Conservation (phyloP, 2,113 vertebrate species). For the Holacanthus passer region DNA sequence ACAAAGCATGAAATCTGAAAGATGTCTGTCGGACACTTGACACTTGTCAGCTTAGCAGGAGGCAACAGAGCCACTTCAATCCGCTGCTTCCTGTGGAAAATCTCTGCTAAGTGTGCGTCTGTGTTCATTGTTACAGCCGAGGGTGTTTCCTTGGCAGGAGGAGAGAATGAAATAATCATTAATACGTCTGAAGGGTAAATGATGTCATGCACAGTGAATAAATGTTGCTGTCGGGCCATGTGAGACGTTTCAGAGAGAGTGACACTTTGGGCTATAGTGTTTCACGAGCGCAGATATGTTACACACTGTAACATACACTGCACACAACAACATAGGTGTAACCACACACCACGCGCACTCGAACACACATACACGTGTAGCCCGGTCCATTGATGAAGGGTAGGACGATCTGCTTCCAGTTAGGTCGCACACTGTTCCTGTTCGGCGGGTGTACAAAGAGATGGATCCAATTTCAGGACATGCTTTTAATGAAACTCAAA, state of each 20-base stretch:
- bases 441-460: constrained; percentile 72
- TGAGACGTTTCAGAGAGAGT: constrained; percentile 38
- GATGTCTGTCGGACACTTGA: constrained; percentile 34
- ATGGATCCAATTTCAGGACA: constrained; percentile 81
- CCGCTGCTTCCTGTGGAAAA: constrained; percentile 71
- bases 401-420: constrained; percentile 82
- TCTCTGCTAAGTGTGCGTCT: constrained; percentile 46
- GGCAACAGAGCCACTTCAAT: constrained; percentile 12
- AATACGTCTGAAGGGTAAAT: constrained; percentile 74
- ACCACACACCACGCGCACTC: constrained; percentile 24
- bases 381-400: constrained; percentile 43
- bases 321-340: constrained; percentile 41
- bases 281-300: constrained; percentile 52
- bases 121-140: constrained; percentile 40
- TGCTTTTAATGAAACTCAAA: constrained; percentile 86
- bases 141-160: constrained; percentile 65
- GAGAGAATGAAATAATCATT: constrained; percentile 69
- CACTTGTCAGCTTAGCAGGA: constrained; percentile 28
- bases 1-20: constrained; percentile 29
- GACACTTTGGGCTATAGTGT: constrained; percentile 53
- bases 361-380: constrained; percentile 37
- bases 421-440: constrained; percentile 76
- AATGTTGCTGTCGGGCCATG: constrained; percentile 37
- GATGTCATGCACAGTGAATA: constrained; percentile 72
- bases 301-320: constrained; percentile 32